Evolutionary conservation across 2,113 vertebrate genomes (phyloP).

Genomic region (Hemicordylus capensis): DNA sequence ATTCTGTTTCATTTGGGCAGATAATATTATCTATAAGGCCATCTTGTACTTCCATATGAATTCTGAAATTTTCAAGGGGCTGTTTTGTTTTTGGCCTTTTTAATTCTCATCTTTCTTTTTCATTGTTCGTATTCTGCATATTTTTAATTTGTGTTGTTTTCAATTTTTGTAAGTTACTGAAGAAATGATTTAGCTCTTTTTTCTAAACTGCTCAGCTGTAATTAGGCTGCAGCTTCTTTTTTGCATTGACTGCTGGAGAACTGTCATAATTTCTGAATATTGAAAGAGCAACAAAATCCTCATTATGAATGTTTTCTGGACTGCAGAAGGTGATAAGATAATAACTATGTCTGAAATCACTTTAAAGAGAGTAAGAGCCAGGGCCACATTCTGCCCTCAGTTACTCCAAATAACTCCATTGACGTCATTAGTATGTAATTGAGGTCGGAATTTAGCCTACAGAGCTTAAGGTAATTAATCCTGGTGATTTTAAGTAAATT

Average conservation of each 20-base stretch:
- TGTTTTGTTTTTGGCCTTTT: background rate
- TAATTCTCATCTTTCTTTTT: too few relatives aligned
- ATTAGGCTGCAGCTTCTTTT: background rate
- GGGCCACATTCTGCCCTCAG: background rate
- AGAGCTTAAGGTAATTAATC: background rate
- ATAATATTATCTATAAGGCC: conserved; percentile 12
- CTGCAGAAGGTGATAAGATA: background rate
- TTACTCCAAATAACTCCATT: conserved; percentile 18
- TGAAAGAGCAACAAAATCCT: conserved; percentile 15
- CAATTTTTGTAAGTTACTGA: conserved; percentile 1
- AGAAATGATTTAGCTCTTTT: background rate
- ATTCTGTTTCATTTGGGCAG: background rate
- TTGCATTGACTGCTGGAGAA: background rate
- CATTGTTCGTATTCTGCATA: too few relatives aligned
- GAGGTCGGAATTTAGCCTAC: conserved; percentile 25
- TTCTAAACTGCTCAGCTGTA: background rate
- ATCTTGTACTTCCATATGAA: background rate
- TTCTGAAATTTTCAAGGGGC: background rate
- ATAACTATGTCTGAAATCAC: background rate
- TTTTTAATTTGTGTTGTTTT: background rate
- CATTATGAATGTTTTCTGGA: background rate
- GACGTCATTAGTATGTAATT: conserved; percentile 8
- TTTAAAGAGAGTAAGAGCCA: background rate
- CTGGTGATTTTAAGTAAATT: conserved; percentile 12
- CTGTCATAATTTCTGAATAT: background rate